phyloP scores from a whole-genome alignment of 2,797 vertebrate species.

The Siniperca scherzeri region DNA sequence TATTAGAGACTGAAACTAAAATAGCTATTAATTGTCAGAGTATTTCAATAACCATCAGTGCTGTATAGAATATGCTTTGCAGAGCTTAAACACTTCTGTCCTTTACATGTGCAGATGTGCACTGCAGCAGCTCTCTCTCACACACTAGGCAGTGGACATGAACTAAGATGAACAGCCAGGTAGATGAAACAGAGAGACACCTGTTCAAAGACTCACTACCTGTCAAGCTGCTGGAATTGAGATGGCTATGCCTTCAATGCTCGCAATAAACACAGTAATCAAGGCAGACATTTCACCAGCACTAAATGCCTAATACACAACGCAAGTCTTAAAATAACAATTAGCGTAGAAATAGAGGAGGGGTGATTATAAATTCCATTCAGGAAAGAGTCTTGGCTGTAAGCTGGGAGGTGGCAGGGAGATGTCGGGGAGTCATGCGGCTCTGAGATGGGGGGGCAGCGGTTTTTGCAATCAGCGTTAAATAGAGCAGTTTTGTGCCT shows the following conservation, averaged over 20 bases:
- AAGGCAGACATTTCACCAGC: slow-evolving; percentile 73
- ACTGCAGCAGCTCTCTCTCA: slow-evolving; percentile 11
- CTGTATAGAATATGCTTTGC: neutral
- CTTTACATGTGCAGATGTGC: slow-evolving; percentile 6
- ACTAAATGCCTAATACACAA: slow-evolving; percentile 70
- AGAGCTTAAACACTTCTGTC: neutral
- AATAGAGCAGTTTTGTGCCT: slow-evolving; percentile 97
- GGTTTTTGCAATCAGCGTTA: slow-evolving; percentile 97
- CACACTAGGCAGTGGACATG: neutral
- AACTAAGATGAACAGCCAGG: slow-evolving; percentile 21
- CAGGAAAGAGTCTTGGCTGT: slow-evolving; percentile 88
- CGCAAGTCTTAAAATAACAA: slow-evolving; percentile 89
- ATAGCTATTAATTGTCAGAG: neutral
- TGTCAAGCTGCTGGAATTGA: slow-evolving; percentile 47
- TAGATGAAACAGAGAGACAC: slow-evolving; percentile 32
- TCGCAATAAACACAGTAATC: slow-evolving; percentile 77
- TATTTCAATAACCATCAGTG: neutral
- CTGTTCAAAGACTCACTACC: slow-evolving; percentile 45
- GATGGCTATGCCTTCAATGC: slow-evolving; percentile 40
- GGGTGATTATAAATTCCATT: slow-evolving; percentile 96
- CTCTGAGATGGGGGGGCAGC: slow-evolving; percentile 77
- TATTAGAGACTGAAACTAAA: neutral
- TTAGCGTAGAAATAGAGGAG: slow-evolving; percentile 89
- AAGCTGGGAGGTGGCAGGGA: slow-evolving; percentile 68
- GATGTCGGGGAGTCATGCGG: slow-evolving; percentile 77